These are phyloP conservation scores for Percina caprodes DNA, from an alignment of 2,113 vertebrate species.

Conservation along the genomic window DNA sequence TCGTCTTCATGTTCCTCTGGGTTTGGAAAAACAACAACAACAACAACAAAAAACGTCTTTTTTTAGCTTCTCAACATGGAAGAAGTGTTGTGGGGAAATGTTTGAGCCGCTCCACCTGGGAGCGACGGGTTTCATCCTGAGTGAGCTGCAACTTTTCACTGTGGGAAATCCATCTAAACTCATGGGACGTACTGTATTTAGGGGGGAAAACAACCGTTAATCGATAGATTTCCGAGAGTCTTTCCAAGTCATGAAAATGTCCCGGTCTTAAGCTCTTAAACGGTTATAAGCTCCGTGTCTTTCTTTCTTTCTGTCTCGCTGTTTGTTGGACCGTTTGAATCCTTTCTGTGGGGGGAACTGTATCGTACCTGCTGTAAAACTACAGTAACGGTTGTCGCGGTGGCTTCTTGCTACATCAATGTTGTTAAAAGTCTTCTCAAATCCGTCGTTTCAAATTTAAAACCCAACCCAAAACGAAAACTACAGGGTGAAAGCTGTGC, in stretches of 20 bases:
- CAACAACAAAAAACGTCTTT: no score
- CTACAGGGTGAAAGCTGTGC: background rate
- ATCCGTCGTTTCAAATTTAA: background rate
- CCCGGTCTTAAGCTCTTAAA: background rate
- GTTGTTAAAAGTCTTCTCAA: no score
- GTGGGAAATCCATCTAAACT: background rate
- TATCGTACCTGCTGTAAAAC: background rate
- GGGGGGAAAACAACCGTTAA: background rate
- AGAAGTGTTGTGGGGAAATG: background rate
- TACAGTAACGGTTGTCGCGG: no score
- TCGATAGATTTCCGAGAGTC: background rate
- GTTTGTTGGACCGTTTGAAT: background rate
- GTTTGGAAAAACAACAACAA: no score
- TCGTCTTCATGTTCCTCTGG: background rate
- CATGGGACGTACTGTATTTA: accelerated
- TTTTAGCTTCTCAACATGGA: no score
- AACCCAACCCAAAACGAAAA: no score
- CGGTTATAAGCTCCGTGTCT: no score
- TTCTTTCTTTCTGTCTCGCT: background rate
- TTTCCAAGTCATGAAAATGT: background rate
- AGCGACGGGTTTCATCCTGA: background rate
- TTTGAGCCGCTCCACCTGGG: background rate
- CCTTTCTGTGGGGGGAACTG: background rate
- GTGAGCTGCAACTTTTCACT: conserved; percentile 34
- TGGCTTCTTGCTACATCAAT: background rate